Evolutionary conservation across 2,113 vertebrate genomes (phyloP).

Genomic region (Microcebus lehilahytsara): DNA sequence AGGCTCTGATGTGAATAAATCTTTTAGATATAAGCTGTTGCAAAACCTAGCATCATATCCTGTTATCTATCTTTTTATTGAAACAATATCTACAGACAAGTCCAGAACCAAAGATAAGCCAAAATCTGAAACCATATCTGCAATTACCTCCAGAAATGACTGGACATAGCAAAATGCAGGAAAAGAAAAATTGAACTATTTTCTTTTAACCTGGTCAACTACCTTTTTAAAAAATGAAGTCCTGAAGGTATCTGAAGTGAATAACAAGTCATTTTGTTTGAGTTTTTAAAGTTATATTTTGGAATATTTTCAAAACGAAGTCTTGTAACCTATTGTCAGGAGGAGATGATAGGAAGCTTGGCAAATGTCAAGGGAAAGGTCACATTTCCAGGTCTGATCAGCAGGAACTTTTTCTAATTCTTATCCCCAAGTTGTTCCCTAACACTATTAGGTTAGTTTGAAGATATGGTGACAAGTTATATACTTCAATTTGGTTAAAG

Average conservation of each 20-base stretch:
- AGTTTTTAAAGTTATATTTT: constrained; percentile 39
- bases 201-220: constrained; percentile 10
- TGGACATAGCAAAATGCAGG: neutral
- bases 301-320: constrained; percentile 32
- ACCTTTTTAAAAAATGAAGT: neutral
- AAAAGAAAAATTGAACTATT: neutral
- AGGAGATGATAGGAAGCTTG: neutral
- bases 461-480: neutral
- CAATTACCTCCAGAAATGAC: neutral
- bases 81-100: neutral
- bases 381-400: neutral
- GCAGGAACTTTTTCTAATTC: neutral
- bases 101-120: neutral
- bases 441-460: neutral
- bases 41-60: neutral
- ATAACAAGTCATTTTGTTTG: constrained; percentile 43
- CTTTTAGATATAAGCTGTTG: neutral
- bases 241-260: constrained; percentile 29
- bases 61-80: neutral
- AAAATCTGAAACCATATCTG: neutral
- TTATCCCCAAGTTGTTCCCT: constrained; percentile 17
- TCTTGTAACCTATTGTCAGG: constrained; percentile 28
- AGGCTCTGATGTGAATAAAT: neutral
- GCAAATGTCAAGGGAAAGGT: constrained; percentile 28
- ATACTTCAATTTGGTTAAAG: constrained; percentile 7